Conservation (phyloP, 2,797 vertebrate genomes). For the Triplophysa yarkandensis region DNA sequence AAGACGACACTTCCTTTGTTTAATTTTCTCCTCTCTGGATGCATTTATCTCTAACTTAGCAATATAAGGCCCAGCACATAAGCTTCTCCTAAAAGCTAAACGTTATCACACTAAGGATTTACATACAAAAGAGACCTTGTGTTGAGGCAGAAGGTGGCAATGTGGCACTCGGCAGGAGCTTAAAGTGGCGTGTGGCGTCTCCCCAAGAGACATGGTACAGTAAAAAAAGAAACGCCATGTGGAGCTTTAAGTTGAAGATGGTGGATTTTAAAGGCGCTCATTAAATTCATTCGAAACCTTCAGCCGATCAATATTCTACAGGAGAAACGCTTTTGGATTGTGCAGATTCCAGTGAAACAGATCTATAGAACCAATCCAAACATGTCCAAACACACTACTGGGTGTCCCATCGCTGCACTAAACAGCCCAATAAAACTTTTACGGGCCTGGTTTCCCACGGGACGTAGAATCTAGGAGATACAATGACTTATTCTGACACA, state of each 20-base stretch:
- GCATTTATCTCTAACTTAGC: slow-evolving; percentile 28
- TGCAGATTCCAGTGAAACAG: slow-evolving; percentile 26
- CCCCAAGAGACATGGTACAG: slow-evolving; percentile 25
- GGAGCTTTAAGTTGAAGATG: slow-evolving; percentile 4
- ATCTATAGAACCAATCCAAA: slow-evolving; percentile 47
- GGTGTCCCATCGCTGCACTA: slow-evolving; percentile 43
- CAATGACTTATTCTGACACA: slow-evolving; percentile 59
- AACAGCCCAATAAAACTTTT: slow-evolving; percentile 55
- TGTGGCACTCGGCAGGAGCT: slow-evolving; percentile 23
- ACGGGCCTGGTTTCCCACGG: slow-evolving; percentile 43
- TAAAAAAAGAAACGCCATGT: slow-evolving; percentile 23
- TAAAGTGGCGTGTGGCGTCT: slow-evolving; percentile 23
- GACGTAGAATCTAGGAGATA: slow-evolving; percentile 50
- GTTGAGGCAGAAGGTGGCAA: slow-evolving; percentile 34
- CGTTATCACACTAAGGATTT: slow-evolving; percentile 29
- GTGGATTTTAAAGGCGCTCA: slow-evolving; percentile 22
- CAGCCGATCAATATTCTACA: slow-evolving; percentile 32
- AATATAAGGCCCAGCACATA: slow-evolving; percentile 17
- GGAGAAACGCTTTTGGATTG: slow-evolving; percentile 21
- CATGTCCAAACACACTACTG: slow-evolving; percentile 36
- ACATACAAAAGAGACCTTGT: slow-evolving; percentile 32
- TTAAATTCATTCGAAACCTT: slow-evolving; percentile 35
- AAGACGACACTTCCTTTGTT: slow-evolving; percentile 31
- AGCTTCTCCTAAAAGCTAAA: slow-evolving; percentile 13
- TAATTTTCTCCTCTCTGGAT: slow-evolving; percentile 11